Base-by-base conservation (phyloP, 1,140 invertebrate species). In the Onthophagus taurus region DNA sequence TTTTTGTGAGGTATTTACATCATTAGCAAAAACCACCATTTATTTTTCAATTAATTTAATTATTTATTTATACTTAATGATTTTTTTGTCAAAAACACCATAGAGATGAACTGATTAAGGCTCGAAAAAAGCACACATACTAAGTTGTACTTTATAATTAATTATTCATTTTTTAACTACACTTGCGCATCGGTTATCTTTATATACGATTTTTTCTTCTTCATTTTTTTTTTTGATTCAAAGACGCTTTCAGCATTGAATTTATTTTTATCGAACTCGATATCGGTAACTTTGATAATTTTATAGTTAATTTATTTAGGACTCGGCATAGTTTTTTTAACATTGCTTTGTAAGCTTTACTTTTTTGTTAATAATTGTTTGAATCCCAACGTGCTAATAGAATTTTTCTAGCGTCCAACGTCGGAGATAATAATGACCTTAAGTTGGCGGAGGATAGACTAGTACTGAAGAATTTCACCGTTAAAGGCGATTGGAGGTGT, bases 401-500 rank as follows among this genome's bases (percentile, higher is more conserved):
- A 17, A 56, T 41, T 21, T 51, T 49, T 34, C 52, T 49, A 11
- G 50, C 14, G 30, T 56, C 54, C 45, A 76, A 60, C 29, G 70
- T 72, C 20, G 75, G 75, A 13, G 75, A 77, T 38, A 77, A 65
- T 21, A 78, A 66, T 34, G 75, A 76, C 58, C 71, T 70, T 50
- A 77, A 63, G 49, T 72, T 72, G 47, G 72, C 72, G 19, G 58
- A 59, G 8, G 52, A 54, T 12, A 60, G 58, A 44, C 54, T 57
- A 35, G 42, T 44, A 41, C 54, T 56, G 45, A 64, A 64, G 56
- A 74, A 74, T 52, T 71, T 72, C 54, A 70, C 62, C 48, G 75
- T 76, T 61, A 77, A 57, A 34, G 75, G 76, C 44, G 75, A 77
- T 62, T 77, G 73, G 53, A 79, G 68, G 64, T 80, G 78, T 61